phyloP scores from a whole-genome alignment of 2,888 invertebrate genomes.

The Leptopilina drosophilae region DNA sequence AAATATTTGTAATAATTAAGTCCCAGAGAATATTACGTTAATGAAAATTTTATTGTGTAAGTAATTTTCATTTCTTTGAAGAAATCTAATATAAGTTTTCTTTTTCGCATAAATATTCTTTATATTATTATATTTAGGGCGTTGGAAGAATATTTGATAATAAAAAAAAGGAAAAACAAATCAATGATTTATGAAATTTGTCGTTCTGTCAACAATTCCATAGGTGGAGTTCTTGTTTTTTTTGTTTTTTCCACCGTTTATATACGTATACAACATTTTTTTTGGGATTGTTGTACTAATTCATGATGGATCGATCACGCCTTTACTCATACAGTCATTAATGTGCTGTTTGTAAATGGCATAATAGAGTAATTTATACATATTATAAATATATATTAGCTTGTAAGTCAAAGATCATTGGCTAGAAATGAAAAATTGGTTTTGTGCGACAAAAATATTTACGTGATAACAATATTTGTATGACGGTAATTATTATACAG shows the following conservation, averaged over 20 bases:
- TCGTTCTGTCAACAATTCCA: constrained; percentile 28
- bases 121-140: constrained; percentile 4
- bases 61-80: constrained; percentile 10
- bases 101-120: constrained; percentile 31
- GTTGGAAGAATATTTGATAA: constrained; percentile 36
- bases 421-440: constrained; percentile 22
- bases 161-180: too few species aligned
- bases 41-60: constrained; percentile 27
- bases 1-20: constrained; percentile 22
- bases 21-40: constrained; percentile 6
- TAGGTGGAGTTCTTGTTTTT: not conserved
- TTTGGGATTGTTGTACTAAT: constrained; percentile 34
- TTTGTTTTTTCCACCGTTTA: constrained; percentile 14
- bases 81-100: constrained; percentile 12
- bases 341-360: constrained; percentile 24
- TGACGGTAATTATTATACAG: constrained; percentile 38
- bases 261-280: constrained; percentile 20
- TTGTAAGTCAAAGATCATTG: constrained; percentile 27
- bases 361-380: constrained; percentile 39
- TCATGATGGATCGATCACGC: constrained; percentile 11
- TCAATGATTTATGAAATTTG: constrained; percentile 1
- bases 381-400: constrained; percentile 36
- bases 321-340: constrained; percentile 24
- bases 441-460: constrained; percentile 38
- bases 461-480: constrained; percentile 41